Evolutionary conservation across 2,888 invertebrate genomes (phyloP).

Genomic region (Chalcosyrphus nemorum): DNA sequence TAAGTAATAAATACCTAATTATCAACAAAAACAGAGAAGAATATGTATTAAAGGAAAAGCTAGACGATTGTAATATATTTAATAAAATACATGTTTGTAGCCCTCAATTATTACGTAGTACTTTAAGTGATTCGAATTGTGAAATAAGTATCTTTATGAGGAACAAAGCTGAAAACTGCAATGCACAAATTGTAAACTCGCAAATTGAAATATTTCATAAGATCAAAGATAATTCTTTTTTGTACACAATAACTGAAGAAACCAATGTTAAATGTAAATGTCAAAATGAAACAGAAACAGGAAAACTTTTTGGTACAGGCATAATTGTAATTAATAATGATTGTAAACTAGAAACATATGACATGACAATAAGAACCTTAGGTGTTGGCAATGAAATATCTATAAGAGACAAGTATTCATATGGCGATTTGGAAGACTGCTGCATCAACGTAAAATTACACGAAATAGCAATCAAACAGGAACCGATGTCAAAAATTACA

Average conservation of each 20-base stretch:
- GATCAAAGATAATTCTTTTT: background rate
- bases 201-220: conserved; percentile 11
- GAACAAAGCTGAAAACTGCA: background rate
- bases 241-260: background rate
- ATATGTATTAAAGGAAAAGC: conserved; percentile 10
- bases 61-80: conserved; percentile 6
- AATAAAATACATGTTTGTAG: conserved; percentile 20
- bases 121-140: conserved; percentile 2
- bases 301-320: conserved; percentile 9
- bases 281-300: background rate
- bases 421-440: conserved; percentile 5
- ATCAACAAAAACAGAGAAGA: conserved; percentile 21
- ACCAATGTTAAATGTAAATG: conserved; percentile 6
- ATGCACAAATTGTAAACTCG: conserved; percentile 2
- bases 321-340: background rate
- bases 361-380: background rate
- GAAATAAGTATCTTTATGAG: conserved; percentile 7
- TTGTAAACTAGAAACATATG: conserved; percentile 6
- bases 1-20: conserved; percentile 2
- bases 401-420: background rate
- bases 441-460: conserved; percentile 3
- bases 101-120: background rate
- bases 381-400: background rate
- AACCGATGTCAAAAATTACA: conserved; percentile 3
- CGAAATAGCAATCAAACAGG: background rate